Evolutionary conservation across 2,888 invertebrate species (phyloP), one percentile per base, ranked within the genome.

Genomic region (Dorcus parallelipipedus): DNA sequence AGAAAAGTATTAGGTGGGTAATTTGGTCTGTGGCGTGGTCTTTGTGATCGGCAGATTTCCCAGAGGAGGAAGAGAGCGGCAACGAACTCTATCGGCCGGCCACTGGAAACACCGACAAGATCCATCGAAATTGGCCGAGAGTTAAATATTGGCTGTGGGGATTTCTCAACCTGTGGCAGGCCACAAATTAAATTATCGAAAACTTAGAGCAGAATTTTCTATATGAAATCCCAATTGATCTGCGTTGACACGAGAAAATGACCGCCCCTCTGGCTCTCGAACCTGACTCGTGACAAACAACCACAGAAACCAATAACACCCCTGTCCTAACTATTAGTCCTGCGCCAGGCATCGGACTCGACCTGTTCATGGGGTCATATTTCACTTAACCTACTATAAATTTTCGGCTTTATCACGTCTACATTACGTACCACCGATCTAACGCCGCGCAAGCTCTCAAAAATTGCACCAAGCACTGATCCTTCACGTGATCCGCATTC

Each of bases 381-480:
- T 73, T 73, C 73, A 73, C 71, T 71, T 71, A 71, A 70, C 71
- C 72, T 64, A 68, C 72, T 70, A 75, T 75, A 75, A 75, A 76
- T 75, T 73, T 69, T 67, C 63, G 67, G 71, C 71, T 74, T 72
- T 38, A 51, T 38, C 49, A 49, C 41, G 55, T 49, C 26, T 14
- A 41, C 20, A 40, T 48, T 9, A 39, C 26, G 39, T 42, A 39
- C 38, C 33, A 7, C 38, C 26, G 26, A 33, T 33, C 26, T 33
- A 33, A 33, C 26, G 26, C 26, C 26, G 26, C 26, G 26, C 26
- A 33, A 33, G 26, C 26, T 33, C 26, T 33, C 26, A 33, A 33
- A 33, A 33, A 33, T 33, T 33, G 26, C 26, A 33, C 26, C 26
- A 33, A 33, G 6, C 7, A 33, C 26, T 33, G 26, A 33, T 33